Conservation (phyloP, 2,113 vertebrate genomes). For the Clupea harengus region DNA sequence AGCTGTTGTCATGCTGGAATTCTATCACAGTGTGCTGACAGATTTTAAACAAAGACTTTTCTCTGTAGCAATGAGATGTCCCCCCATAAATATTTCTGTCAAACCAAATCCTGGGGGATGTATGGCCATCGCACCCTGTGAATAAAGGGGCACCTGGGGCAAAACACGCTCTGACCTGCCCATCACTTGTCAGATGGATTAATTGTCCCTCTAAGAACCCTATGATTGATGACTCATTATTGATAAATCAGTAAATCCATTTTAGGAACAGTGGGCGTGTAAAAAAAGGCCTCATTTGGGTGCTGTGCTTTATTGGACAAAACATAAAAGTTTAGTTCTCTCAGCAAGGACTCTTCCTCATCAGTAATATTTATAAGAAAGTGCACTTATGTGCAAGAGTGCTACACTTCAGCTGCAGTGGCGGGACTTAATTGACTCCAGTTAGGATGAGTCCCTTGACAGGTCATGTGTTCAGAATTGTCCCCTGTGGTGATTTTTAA, state of each 20-base stretch:
- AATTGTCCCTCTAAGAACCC: not conserved
- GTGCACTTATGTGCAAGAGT: not conserved
- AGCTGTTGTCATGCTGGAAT: too few relatives aligned
- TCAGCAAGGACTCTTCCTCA: not conserved
- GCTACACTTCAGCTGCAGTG: not conserved
- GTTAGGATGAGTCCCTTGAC: constrained; percentile 20
- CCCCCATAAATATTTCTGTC: too few relatives aligned
- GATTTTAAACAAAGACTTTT: too few relatives aligned
- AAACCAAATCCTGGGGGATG: not conserved
- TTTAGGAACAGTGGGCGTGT: not conserved
- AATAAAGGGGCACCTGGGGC: not conserved
- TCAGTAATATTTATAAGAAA: not conserved
- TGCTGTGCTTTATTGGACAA: not conserved
- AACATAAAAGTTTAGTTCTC: not conserved
- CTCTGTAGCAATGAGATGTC: too few relatives aligned
- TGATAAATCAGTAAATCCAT: constrained; percentile 5
- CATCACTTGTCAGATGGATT: constrained; percentile 2
- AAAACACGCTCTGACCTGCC: not conserved
- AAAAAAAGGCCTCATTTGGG: not conserved
- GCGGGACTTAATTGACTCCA: constrained; percentile 24
- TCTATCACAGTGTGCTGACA: too few relatives aligned
- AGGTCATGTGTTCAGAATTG: constrained; percentile 38
- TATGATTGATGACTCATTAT: constrained; percentile 4
- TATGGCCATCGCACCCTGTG: not conserved
- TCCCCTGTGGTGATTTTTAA: constrained; percentile 32